Conservation (phyloP, 2,113 vertebrate genomes). For the Centropristis striata region DNA sequence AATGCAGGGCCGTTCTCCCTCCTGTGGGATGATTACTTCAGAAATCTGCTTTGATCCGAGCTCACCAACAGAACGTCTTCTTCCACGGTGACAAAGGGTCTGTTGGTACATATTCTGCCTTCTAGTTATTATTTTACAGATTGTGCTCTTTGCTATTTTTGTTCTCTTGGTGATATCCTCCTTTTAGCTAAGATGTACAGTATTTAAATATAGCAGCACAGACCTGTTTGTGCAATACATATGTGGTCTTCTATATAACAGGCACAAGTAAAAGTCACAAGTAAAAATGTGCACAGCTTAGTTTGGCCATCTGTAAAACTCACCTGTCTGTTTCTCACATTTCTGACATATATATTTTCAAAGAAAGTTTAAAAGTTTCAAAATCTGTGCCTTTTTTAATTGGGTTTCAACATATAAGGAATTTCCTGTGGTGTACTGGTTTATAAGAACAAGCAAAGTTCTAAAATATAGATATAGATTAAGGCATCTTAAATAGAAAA, state of each 20-base stretch:
- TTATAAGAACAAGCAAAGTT: too few relatives aligned
- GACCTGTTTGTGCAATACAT: background rate
- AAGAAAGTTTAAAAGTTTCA: too few relatives aligned
- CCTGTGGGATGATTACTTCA: slow-evolving; percentile 23
- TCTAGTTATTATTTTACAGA: background rate
- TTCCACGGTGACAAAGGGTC: slow-evolving; percentile 3
- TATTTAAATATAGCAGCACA: background rate
- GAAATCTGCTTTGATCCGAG: slow-evolving; percentile 40
- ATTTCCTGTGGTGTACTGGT: too few relatives aligned
- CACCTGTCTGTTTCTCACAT: background rate
- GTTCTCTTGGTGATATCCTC: background rate
- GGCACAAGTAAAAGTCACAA: background rate
- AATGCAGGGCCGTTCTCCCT: slow-evolving; percentile 28
- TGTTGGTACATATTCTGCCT: slow-evolving; percentile 4
- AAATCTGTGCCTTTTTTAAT: too few relatives aligned
- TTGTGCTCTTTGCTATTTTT: background rate
- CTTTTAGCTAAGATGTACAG: background rate
- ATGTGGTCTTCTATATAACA: slow-evolving; percentile 6
- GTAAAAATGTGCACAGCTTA: background rate
- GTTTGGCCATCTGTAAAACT: background rate
- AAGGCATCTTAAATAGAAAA: too few relatives aligned
- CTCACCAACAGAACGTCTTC: background rate
- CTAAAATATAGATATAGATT: too few relatives aligned
- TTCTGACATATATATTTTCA: background rate
- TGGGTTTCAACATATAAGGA: too few relatives aligned